These are phyloP conservation scores for Galleria mellonella DNA, from an alignment of 1,140 invertebrate species.

Conservation along the genomic window DNA sequence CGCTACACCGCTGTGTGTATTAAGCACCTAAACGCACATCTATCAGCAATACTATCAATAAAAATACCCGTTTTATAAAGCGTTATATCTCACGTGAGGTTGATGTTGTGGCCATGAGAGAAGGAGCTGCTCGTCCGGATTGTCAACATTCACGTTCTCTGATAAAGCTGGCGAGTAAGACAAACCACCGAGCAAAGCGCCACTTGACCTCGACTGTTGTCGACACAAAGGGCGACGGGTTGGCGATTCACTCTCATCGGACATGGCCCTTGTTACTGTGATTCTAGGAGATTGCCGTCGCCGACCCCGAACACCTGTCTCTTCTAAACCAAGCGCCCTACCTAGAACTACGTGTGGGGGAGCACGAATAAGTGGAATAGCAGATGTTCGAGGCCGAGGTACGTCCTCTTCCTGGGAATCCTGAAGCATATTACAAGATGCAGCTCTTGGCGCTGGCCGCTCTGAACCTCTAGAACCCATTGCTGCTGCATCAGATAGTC, in stretches of 20 bases:
- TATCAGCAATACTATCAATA: slow-evolving; percentile 23
- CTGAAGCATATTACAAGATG: slow-evolving; percentile 72
- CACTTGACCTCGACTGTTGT: slow-evolving; percentile 75
- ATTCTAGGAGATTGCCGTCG: slow-evolving; percentile 79
- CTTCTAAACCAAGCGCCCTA: slow-evolving; percentile 71
- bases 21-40: slow-evolving; percentile 23
- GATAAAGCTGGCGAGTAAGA: slow-evolving; percentile 65
- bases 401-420: slow-evolving; percentile 67
- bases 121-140: slow-evolving; percentile 68
- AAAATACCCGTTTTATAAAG: slow-evolving; percentile 55
- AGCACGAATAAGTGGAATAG: slow-evolving; percentile 62
- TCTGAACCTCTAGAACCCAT: slow-evolving; percentile 65
- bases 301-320: slow-evolving; percentile 22
- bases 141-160: slow-evolving; percentile 55
- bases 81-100: slow-evolving; percentile 33
- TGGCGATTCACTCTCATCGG: slow-evolving; percentile 79
- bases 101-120: slow-evolving; percentile 69
- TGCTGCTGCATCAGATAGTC: slow-evolving; percentile 79
- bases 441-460: slow-evolving; percentile 57
- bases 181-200: slow-evolving; percentile 71
- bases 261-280: slow-evolving; percentile 81
- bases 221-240: slow-evolving; percentile 64
- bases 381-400: slow-evolving; percentile 41
- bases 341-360: slow-evolving; percentile 74
- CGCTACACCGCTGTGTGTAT: no score